Evolutionary conservation across 1,140 invertebrate genomes (phyloP).

Genomic region (Rhagoletis zephyria): DNA sequence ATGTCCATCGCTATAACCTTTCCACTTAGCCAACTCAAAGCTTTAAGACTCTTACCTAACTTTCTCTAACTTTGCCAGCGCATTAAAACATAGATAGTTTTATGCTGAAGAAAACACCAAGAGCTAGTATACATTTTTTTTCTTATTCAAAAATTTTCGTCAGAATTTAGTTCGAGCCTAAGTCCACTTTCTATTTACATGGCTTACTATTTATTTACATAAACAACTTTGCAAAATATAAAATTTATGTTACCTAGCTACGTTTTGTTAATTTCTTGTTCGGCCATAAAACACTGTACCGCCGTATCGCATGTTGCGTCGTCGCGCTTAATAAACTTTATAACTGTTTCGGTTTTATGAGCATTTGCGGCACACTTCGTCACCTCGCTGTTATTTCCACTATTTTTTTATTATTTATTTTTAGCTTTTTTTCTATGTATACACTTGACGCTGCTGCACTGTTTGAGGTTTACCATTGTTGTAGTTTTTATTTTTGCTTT

Average conservation of each 20-base stretch:
- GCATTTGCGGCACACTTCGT: constrained; percentile 17
- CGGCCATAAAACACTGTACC: background rate
- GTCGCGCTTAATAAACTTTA: constrained; percentile 50
- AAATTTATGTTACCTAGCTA: background rate
- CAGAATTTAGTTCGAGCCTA: no score
- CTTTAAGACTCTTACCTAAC: no score
- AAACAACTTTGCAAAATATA: background rate
- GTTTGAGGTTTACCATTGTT: background rate
- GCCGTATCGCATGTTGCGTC: background rate
- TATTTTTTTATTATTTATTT: constrained; percentile 33
- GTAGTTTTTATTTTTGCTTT: background rate
- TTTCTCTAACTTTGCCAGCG: no score
- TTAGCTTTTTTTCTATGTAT: background rate
- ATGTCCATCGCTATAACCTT: no score
- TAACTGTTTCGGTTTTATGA: constrained; percentile 20
- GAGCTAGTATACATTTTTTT: no score
- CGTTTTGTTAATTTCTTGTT: background rate
- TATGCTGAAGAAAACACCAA: no score
- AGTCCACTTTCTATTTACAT: no score
- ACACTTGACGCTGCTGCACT: background rate
- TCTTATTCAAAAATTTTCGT: no score
- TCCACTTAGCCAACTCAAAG: no score
- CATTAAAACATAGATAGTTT: no score
- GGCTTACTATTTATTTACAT: no score
- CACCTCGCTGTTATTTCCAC: constrained; percentile 21